phyloP scores from a whole-genome alignment of 2,113 vertebrate genomes.

The Colossoma macropomum region DNA sequence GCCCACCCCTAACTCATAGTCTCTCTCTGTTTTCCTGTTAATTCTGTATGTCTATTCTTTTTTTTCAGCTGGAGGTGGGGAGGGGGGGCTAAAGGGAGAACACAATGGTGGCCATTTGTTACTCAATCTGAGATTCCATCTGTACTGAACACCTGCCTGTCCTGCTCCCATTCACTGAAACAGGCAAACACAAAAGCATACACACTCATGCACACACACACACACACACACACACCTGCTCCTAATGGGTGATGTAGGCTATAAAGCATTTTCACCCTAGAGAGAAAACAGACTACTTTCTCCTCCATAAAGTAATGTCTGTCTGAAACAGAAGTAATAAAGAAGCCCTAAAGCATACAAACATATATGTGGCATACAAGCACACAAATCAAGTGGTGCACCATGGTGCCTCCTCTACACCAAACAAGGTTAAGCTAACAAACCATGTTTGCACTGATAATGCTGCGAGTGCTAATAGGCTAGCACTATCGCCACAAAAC shows the following conservation, averaged over 20 bases:
- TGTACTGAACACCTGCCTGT: not conserved
- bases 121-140: not conserved
- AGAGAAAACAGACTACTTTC: too few relatives aligned
- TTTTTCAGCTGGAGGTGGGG: too few relatives aligned
- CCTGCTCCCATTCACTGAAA: not conserved
- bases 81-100: not conserved
- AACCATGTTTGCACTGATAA: constrained; percentile 14
- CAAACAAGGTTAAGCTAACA: constrained; percentile 15
- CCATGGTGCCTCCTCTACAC: not conserved
- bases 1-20: too few relatives aligned
- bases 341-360: too few relatives aligned
- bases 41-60: too few relatives aligned
- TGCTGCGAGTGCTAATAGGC: not conserved
- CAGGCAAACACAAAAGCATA: not conserved
- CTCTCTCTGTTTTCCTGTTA: too few relatives aligned
- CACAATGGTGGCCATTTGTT: not conserved
- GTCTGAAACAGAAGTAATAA: too few relatives aligned
- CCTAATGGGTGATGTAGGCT: too few relatives aligned
- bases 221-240: too few relatives aligned
- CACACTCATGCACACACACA: too few relatives aligned
- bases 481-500: not conserved
- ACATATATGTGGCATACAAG: not conserved
- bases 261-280: too few relatives aligned
- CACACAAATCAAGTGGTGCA: not conserved
- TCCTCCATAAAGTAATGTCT: too few relatives aligned